A percentile compares a stretch with the other conserved stretches of the same genome.
Evolutionary conservation across 2,888 invertebrate genomes (phyloP).

Genomic region (Pollenia angustigena): DNA sequence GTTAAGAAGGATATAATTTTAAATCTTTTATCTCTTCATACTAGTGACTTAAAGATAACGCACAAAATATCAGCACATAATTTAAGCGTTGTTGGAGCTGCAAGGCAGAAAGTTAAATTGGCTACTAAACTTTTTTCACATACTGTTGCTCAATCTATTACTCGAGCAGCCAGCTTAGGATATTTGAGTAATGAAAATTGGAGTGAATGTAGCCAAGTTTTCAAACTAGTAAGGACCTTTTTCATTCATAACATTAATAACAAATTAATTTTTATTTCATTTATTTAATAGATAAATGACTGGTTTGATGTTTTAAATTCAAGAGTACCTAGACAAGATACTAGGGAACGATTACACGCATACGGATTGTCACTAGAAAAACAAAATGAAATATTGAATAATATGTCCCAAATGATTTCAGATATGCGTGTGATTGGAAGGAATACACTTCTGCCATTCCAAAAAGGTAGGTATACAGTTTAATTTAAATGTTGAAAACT

Average conservation of each 20-base stretch:
- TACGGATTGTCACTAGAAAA: neutral
- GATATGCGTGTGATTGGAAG: too few species aligned
- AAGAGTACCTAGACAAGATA: constrained; percentile 1
- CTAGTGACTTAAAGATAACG: constrained; percentile 32
- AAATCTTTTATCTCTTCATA: constrained; percentile 34
- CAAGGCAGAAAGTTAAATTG: constrained; percentile 43
- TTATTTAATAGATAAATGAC: neutral
- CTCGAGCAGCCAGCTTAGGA: constrained; percentile 17
- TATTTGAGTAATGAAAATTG: neutral
- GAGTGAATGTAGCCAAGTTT: constrained; percentile 2
- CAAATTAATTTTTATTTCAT: neutral
- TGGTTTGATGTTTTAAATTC: constrained; percentile 1
- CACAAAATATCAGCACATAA: constrained; percentile 39
- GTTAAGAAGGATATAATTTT: constrained; percentile 51
- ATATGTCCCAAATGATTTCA: too few species aligned
- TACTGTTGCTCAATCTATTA: constrained; percentile 30
- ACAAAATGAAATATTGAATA: neutral
- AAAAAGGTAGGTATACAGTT: too few species aligned
- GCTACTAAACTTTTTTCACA: constrained; percentile 52
- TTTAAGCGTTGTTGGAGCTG: constrained; percentile 34
- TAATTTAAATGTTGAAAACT: too few species aligned
- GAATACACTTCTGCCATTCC: too few species aligned
- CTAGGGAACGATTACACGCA: neutral
- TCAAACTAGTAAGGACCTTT: neutral
- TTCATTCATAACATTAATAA: neutral